Evolutionary conservation across 2,797 vertebrate species (phyloP).

Genomic region (Coluber constrictor): DNA sequence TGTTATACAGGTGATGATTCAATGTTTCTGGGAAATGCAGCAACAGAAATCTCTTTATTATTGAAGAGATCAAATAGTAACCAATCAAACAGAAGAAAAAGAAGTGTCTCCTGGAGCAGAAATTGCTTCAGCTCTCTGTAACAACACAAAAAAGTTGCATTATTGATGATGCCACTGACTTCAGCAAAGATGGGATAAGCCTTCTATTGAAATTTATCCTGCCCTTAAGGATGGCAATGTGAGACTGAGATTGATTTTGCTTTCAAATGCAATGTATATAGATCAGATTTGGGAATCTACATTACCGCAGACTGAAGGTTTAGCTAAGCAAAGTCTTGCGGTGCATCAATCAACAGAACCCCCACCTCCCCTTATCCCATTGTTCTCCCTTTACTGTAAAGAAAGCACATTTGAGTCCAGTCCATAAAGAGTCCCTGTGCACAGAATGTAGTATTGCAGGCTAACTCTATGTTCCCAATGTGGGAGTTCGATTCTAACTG

Average conservation of each 20-base stretch:
- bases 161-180: constrained; percentile 33
- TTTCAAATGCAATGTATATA: constrained; percentile 54
- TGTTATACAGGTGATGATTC: not conserved
- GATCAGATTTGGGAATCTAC: constrained; percentile 22
- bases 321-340: not conserved
- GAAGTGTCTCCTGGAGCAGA: not conserved
- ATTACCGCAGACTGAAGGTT: not conserved
- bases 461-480: not conserved
- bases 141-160: constrained; percentile 31
- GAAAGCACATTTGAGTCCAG: not conserved
- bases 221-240: constrained; percentile 43
- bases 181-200: constrained; percentile 54
- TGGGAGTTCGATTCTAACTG: not conserved
- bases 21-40: not conserved
- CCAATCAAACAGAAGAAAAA: constrained; percentile 10
- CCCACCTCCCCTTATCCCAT: not conserved
- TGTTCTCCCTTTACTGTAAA: not conserved
- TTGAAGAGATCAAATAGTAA: constrained; percentile 25
- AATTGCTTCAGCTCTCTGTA: constrained; percentile 29
- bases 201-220: constrained; percentile 47
- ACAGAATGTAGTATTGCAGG: not conserved
- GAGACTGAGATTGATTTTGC: constrained; percentile 46
- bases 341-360: not conserved
- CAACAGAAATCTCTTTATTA: constrained; percentile 20
- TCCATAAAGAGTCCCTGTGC: not conserved